Evolutionary conservation across 1,140 invertebrate species (phyloP), one percentile per base, ranked within the genome.

Genomic region (Drosophila mojavensis): DNA sequence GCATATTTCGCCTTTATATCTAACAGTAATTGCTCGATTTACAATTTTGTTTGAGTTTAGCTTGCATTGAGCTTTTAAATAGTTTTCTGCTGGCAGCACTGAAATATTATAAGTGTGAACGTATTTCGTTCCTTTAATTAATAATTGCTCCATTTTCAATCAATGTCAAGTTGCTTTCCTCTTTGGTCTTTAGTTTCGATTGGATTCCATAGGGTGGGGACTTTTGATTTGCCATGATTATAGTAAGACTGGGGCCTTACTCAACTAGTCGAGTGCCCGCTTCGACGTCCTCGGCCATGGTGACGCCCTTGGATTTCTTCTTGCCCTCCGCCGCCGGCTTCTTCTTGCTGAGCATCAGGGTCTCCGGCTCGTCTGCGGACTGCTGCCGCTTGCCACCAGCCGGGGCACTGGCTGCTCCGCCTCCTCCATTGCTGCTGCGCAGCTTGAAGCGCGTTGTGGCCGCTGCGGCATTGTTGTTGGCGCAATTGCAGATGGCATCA

Each of bases 401-500:
- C 7, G 43, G 15, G 5, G n/a, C 43, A 47, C 15, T 47, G n/a
- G 36, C 55, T 10, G 55, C 53, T 5, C 54, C 74, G 13, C 61
- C 59, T 24, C 59, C 30, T 33, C 86, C 78, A 61, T 78, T 90
- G 79, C 79, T 90, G 79, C 79, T 86, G 55, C 90, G 74, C 43
- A 91, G 76, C 54, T 92, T 92, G 53, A 91, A 86, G 0, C 91
- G 84, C 33, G 88, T 83, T 28, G 91, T 84, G 43, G 92, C 90
- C 7, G 94, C 94, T 2, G 93, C 93, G 5, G 93, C 93, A 36
- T 93, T 93, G 3, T 93, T 94, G 72, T 94, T 94, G 50, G 94
- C 94, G 70, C 94, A 94, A 85, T 94, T 94, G 91, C 94, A 94
- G 45, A 94, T 93, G 10, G 93, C 94, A 85, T 94, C 94, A 70